Conservation (phyloP, 1,140 invertebrate species). For the Rhagoletis pomonella region DNA sequence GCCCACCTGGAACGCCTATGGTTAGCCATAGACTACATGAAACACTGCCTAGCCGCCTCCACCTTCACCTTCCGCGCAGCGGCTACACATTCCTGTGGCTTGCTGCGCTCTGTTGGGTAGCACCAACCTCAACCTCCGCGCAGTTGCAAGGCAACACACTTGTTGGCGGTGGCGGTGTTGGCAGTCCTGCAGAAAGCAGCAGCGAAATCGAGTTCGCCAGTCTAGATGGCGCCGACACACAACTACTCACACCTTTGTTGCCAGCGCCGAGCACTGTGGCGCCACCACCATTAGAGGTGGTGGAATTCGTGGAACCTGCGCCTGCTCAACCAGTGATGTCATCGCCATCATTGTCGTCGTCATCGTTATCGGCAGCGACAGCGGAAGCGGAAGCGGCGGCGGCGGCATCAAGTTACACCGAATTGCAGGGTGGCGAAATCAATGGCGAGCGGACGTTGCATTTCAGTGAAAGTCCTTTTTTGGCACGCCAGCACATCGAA, state of each 20-base stretch:
- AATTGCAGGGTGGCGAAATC: slow-evolving; percentile 74
- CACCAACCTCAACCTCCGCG: background rate
- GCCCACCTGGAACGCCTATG: background rate
- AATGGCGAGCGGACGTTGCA: slow-evolving; percentile 76
- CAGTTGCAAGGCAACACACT: slow-evolving; percentile 36
- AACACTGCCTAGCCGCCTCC: background rate
- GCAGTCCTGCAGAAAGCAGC: background rate
- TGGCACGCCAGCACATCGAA: slow-evolving; percentile 86
- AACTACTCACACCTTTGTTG: slow-evolving; percentile 50
- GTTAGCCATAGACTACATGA: background rate
- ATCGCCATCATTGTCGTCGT: slow-evolving; percentile 11
- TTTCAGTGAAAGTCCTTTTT: slow-evolving; percentile 82
- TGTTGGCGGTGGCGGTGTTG: background rate
- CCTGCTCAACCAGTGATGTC: slow-evolving; percentile 23
- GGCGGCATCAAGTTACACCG: slow-evolving; percentile 62
- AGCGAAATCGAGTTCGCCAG: slow-evolving; percentile 70
- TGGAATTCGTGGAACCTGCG: slow-evolving; percentile 63
- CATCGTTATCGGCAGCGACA: slow-evolving; percentile 30
- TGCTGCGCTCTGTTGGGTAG: background rate
- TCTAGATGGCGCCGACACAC: slow-evolving; percentile 65
- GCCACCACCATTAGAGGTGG: slow-evolving; percentile 56
- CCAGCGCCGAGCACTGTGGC: slow-evolving; percentile 61
- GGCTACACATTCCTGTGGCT: background rate
- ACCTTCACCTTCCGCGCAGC: background rate
- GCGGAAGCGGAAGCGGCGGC: background rate